These are phyloP conservation scores for Hofmannophila pseudospretella DNA, from an alignment of 2,888 invertebrate species.

Conservation along the genomic window DNA sequence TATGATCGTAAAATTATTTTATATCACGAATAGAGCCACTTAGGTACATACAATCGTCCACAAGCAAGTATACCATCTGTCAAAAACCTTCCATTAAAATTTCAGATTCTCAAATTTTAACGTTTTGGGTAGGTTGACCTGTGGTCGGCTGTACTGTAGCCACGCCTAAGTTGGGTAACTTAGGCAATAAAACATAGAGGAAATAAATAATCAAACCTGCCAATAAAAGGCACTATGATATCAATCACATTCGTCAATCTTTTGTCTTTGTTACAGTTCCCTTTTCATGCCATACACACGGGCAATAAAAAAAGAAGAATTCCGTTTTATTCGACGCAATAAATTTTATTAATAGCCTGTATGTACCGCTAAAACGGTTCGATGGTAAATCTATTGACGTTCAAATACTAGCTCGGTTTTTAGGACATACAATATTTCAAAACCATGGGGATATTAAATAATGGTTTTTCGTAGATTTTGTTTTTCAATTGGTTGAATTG, in stretches of 20 bases:
- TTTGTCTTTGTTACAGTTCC: conserved; percentile 8
- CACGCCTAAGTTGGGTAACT: no score
- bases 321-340: conserved; percentile 11
- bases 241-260: conserved; percentile 9
- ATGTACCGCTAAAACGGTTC: conserved; percentile 8
- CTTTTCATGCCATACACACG: conserved; percentile 8
- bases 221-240: conserved; percentile 1
- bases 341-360: conserved; percentile 15
- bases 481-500: no score
- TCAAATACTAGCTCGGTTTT: conserved; percentile 8
- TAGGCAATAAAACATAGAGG: background rate
- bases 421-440: conserved; percentile 7
- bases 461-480: no score
- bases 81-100: no score
- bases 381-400: conserved; percentile 13
- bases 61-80: no score
- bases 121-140: no score
- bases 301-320: conserved; percentile 9
- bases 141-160: no score
- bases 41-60: no score
- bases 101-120: no score
- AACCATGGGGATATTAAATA: no score
- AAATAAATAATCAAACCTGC: background rate
- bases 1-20: no score
- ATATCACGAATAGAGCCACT: no score